These are phyloP conservation scores for Pterostichus niger DNA, from an alignment of 2,888 invertebrate species.

Conservation along the genomic window DNA sequence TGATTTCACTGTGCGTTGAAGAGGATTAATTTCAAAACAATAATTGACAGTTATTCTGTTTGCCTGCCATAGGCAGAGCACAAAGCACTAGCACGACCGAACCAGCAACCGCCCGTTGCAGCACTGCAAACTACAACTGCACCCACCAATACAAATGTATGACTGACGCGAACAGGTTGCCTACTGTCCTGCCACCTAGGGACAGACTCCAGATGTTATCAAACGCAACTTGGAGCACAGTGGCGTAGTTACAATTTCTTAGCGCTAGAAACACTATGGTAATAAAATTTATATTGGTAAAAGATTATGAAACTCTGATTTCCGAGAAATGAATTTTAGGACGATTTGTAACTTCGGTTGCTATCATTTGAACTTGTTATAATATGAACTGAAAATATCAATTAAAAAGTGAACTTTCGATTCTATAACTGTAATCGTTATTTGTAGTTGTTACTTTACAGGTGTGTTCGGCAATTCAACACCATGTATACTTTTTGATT, in stretches of 20 bases:
- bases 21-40: conserved; percentile 54
- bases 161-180: conserved; percentile 42
- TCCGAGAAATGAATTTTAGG: too few species aligned
- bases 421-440: too few species aligned
- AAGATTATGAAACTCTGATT: too few species aligned
- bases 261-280: neutral
- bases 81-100: conserved; percentile 55
- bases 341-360: too few species aligned
- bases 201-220: neutral
- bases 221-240: neutral
- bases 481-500: too few species aligned
- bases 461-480: too few species aligned
- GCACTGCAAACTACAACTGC: conserved; percentile 10
- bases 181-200: conserved; percentile 5
- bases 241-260: neutral
- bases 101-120: conserved; percentile 20
- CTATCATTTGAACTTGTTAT: too few species aligned
- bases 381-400: too few species aligned
- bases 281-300: too few species aligned
- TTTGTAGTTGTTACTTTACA: too few species aligned
- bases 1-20: conserved; percentile 21
- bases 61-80: conserved; percentile 61
- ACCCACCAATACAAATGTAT: conserved; percentile 46
- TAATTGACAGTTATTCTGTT: conserved; percentile 61
- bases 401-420: too few species aligned